Evolutionary conservation across 2,888 invertebrate genomes (phyloP), one percentile per base, ranked within the genome.

Genomic region (Lagria hirta): DNA sequence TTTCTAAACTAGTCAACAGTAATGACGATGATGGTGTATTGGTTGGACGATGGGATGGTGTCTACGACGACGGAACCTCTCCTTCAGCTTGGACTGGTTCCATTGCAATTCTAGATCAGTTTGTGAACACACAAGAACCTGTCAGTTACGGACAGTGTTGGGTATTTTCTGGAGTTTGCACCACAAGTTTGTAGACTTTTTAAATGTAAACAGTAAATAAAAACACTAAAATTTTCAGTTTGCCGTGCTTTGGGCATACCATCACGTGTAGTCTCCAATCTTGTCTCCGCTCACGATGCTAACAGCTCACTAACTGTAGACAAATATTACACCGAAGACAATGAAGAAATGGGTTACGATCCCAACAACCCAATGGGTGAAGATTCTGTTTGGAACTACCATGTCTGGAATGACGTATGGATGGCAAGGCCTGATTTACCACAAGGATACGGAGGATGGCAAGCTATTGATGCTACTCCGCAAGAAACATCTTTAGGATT

Each of bases 371-470:
- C 78, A 1, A 71, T 70, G 13, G 81, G 82, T 1, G 80, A 80
- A 28, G 90, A 91, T 65, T 86, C 88, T 6, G 82, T 90, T 55
- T 91, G 91, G 89, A 90, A 88, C 69, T 91, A 86, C 66, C 90
- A 91, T 61, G 88, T 90, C 4, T 91, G 91, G 91, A 88, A 86
- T 62, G 91, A 91, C 55, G 86, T 84, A 0, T 91, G 87, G 84
- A 89, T 90, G 88, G 79, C 84, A 0, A 74, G 91, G 43, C 84
- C 85, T 4, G 90, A 91, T 66, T 75, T 86, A 15, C 83, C 83
- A 1, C 75, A 78, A 51, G 83, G 87, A 6, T 89, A 86, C 63
- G 88, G 88, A 1, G 91, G 91, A n/a, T 92, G 91, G 91, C 91
- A 92, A 72, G 89, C 86, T 0, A 79, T 90, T 27, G 91, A 92